Conservation (phyloP, 2,113 vertebrate genomes). For the Dendrocopos noguchii region DNA sequence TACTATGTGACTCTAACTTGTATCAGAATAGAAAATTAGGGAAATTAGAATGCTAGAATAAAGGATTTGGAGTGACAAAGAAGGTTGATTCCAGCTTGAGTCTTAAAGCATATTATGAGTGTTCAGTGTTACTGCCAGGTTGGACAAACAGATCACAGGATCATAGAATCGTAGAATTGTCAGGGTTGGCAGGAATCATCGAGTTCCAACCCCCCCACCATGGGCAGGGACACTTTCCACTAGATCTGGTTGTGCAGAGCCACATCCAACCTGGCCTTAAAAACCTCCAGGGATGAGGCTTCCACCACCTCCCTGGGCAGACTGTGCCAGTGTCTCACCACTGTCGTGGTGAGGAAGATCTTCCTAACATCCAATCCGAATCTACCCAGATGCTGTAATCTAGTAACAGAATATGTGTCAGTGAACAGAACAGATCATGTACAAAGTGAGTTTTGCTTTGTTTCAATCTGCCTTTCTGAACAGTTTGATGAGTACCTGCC, state of each 20-base stretch:
- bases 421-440: background rate
- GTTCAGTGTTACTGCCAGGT: background rate
- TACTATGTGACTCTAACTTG: background rate
- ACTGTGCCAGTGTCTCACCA: too few relatives aligned
- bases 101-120: background rate
- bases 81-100: background rate
- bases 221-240: too few relatives aligned
- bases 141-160: background rate
- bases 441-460: background rate
- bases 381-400: background rate
- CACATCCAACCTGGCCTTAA: too few relatives aligned
- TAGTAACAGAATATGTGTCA: background rate
- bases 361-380: too few relatives aligned
- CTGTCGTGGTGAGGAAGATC: too few relatives aligned
- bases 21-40: background rate
- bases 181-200: too few relatives aligned
- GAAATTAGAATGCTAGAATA: background rate
- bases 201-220: too few relatives aligned
- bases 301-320: too few relatives aligned
- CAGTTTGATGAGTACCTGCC: background rate
- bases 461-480: background rate
- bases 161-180: too few relatives aligned
- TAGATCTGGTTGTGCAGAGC: too few relatives aligned
- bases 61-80: background rate
- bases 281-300: too few relatives aligned